A percentile compares a stretch with the other conserved stretches of the same genome.
Evolutionary conservation across 1,140 invertebrate genomes (phyloP).

Genomic region (Micrasema minimum): DNA sequence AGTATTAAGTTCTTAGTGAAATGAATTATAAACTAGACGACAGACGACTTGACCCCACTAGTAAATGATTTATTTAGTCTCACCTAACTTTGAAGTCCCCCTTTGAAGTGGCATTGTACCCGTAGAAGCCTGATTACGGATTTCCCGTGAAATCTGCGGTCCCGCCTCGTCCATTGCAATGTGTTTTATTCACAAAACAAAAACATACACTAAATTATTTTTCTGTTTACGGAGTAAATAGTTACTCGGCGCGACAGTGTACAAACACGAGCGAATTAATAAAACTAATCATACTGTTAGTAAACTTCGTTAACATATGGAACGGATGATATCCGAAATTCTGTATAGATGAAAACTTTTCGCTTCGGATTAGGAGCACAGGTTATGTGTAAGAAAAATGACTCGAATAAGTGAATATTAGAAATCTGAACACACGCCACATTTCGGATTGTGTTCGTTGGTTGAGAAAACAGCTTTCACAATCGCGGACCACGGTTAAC

Average conservation of each 20-base stretch:
- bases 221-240: too few species aligned
- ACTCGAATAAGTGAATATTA: slow-evolving; percentile 9
- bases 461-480: slow-evolving; percentile 24
- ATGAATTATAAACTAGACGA: too few species aligned
- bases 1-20: too few species aligned
- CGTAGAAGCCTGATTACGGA: slow-evolving; percentile 41
- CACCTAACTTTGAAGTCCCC: slow-evolving; percentile 45
- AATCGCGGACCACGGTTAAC: slow-evolving; percentile 16
- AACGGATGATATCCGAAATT: background rate
- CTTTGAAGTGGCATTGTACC: slow-evolving; percentile 45
- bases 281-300: slow-evolving; percentile 4
- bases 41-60: too few species aligned
- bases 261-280: background rate
- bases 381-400: background rate
- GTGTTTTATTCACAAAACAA: background rate
- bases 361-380: background rate
- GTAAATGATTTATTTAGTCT: background rate
- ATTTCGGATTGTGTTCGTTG: background rate
- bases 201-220: too few species aligned
- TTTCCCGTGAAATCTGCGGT: slow-evolving; percentile 46
- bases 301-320: slow-evolving; percentile 9
- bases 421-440: slow-evolving; percentile 28
- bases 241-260: background rate
- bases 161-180: slow-evolving; percentile 47
- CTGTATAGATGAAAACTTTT: background rate